Evolutionary conservation across 1,140 invertebrate species (phyloP), one percentile per base, ranked within the genome.

Genomic region (Nixonia krombeini): DNA sequence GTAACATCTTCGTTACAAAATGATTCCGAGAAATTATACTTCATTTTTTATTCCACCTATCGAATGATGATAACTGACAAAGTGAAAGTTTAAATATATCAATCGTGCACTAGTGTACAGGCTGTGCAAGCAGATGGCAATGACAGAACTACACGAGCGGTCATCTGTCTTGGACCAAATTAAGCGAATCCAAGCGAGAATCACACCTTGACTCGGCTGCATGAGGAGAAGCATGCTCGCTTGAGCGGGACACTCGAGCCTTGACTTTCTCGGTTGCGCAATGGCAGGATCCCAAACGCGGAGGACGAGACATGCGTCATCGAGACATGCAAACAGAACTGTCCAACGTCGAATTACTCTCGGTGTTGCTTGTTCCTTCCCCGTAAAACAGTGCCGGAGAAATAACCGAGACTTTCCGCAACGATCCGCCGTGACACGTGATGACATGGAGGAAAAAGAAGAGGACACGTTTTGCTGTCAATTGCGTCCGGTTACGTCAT

Each of bases 251-350:
- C n/a, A n/a, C 18, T 15, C 18, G 44, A 58, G 57, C 67, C 61
- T 75, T 72, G 70, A 71, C 62, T 73, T 75, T 73, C 71, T 68
- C 65, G 28, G 17, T 77, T 73, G 67, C 68, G 66, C 58, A 76
- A 70, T 51, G 10, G 29, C 9, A 17, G 52, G 28, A 56, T 67
- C 63, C 61, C 23, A 76, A 76, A 67, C 52, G 51, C 47, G 55
- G 52, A 64, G 65, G 57, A 57, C 75, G 44, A 55, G 55, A 28
- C 31, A 62, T 69, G 52, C 75, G 75, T 77, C 75, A 77, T 53
- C 49, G 46, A 55, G 28, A n/a, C n/a, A n/a, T n/a, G n/a, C 50
- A 61, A 68, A 62, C 25, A 51, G 3, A 41, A 44, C 13, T 33
- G 46, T 57, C 57, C 63, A 47, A 42, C 35, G 31, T n/a, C 13